These are phyloP conservation scores for Ctenopoma kingsleyae DNA, from an alignment of 2,797 vertebrate species.

Conservation along the genomic window DNA sequence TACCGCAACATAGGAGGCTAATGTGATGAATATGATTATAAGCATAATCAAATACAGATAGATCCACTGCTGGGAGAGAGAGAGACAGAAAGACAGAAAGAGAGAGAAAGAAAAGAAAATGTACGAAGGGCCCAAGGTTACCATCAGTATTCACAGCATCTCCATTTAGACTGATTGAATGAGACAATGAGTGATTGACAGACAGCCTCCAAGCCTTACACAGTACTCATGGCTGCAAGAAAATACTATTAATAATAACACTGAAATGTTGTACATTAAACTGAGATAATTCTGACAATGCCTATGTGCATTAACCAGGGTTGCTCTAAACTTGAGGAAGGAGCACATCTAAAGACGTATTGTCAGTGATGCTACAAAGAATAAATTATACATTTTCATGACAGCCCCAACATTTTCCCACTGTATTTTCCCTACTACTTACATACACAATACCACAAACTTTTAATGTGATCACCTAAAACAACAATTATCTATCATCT, in stretches of 20 bases:
- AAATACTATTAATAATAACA: constrained; percentile 11
- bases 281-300: constrained; percentile 12
- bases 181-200: constrained; percentile 44
- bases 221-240: constrained; percentile 18
- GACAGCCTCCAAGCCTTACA: constrained; percentile 4
- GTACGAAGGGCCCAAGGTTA: constrained; percentile 32
- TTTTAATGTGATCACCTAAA: too few species aligned
- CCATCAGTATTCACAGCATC: constrained; percentile 45
- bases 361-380: too few species aligned
- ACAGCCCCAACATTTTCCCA: too few species aligned
- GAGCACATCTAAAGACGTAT: too few species aligned
- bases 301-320: neutral
- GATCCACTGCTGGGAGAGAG: constrained; percentile 3
- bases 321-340: too few species aligned
- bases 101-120: constrained; percentile 20
- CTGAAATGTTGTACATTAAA: constrained; percentile 11
- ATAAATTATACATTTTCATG: too few species aligned
- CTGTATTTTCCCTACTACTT: too few species aligned
- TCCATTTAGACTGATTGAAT: constrained; percentile 41
- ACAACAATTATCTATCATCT: too few species aligned
- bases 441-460: too few species aligned
- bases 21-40: constrained; percentile 35
- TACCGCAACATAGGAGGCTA: constrained; percentile 6
- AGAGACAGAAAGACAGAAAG: neutral
- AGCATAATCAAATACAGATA: constrained; percentile 41